A percentile compares a stretch with the other conserved stretches of the same genome.
Evolutionary conservation across 2,113 vertebrate genomes (phyloP).

Genomic region (Hymenochirus boettgeri): DNA sequence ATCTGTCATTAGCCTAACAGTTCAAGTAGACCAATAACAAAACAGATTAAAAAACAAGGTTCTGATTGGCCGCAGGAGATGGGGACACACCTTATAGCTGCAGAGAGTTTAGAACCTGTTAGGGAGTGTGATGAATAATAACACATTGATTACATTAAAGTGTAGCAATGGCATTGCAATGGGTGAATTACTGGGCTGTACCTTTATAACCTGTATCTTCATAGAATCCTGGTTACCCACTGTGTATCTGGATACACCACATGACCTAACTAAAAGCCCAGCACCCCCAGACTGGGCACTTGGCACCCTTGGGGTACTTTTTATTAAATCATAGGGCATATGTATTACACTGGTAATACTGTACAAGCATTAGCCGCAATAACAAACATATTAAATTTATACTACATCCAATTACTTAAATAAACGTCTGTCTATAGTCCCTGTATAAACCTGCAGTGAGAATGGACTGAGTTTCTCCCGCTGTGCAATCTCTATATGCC

Average conservation of each 20-base stretch:
- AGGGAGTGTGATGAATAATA: too few species aligned
- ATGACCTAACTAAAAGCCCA: neutral
- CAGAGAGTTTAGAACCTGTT: too few species aligned
- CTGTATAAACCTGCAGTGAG: constrained; percentile 11
- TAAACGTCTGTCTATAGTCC: constrained; percentile 12
- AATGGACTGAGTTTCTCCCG: constrained; percentile 18
- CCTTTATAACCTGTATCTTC: too few species aligned
- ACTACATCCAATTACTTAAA: constrained; percentile 24
- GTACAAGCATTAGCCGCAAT: neutral
- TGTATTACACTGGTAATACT: neutral
- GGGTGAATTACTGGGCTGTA: too few species aligned
- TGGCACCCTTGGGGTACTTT: neutral
- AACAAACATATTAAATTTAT: constrained; percentile 14
- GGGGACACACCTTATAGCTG: too few species aligned
- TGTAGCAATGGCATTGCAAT: too few species aligned
- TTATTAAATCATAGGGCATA: neutral
- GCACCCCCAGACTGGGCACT: too few species aligned
- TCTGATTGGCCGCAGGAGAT: too few species aligned
- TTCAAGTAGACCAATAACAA: too few species aligned
- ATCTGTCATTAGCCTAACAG: too few species aligned
- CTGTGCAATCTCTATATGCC: constrained; percentile 6
- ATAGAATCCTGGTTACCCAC: neutral
- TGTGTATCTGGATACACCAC: neutral
- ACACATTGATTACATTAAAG: too few species aligned
- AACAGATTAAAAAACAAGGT: too few species aligned